Conservation (phyloP, 2,888 invertebrate species). For the Congeria kusceri region DNA sequence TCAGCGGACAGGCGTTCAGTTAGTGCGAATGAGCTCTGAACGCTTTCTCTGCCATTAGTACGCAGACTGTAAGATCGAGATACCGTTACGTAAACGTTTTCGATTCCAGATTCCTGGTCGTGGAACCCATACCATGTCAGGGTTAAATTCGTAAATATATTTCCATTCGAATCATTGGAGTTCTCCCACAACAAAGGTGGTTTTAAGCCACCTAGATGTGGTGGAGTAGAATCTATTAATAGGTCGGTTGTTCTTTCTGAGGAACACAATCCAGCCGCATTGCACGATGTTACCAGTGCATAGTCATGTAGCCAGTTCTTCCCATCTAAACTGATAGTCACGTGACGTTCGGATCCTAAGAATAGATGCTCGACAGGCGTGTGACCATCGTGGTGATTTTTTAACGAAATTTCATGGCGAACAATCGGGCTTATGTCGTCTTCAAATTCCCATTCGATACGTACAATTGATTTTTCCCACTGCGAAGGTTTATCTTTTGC, state of each 20-base stretch:
- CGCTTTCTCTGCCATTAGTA: background rate
- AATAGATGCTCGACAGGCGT: slow-evolving; percentile 46
- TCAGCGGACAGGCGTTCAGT: slow-evolving; percentile 10
- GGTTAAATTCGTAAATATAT: slow-evolving; percentile 3
- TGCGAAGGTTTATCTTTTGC: slow-evolving; percentile 1
- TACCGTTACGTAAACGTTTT: slow-evolving; percentile 42
- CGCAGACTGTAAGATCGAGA: slow-evolving; percentile 47
- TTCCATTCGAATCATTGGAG: background rate
- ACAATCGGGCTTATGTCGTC: slow-evolving; percentile 59
- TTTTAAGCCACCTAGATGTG: slow-evolving; percentile 65
- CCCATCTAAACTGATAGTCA: slow-evolving; percentile 38
- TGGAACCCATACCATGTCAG: slow-evolving; percentile 65
- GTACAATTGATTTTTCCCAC: slow-evolving; percentile 58
- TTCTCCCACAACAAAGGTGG: slow-evolving; percentile 51
- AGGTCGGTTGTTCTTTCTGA: slow-evolving; percentile 38
- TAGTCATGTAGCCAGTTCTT: slow-evolving; percentile 37
- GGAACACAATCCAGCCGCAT: too few relatives aligned
- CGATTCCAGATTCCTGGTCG: too few relatives aligned
- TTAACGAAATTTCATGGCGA: slow-evolving; percentile 35
- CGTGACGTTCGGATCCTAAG: slow-evolving; percentile 33
- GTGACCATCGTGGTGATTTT: slow-evolving; percentile 52
- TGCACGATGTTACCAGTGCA: slow-evolving; percentile 58
- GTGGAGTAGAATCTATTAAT: slow-evolving; percentile 69
- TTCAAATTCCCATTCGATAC: slow-evolving; percentile 41
- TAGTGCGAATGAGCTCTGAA: slow-evolving; percentile 15